Percentiles rank a stretch among this genome's conserved stretches.
Evolutionary conservation across 2,113 vertebrate genomes (phyloP).

Genomic region (Ciconia maguari): DNA sequence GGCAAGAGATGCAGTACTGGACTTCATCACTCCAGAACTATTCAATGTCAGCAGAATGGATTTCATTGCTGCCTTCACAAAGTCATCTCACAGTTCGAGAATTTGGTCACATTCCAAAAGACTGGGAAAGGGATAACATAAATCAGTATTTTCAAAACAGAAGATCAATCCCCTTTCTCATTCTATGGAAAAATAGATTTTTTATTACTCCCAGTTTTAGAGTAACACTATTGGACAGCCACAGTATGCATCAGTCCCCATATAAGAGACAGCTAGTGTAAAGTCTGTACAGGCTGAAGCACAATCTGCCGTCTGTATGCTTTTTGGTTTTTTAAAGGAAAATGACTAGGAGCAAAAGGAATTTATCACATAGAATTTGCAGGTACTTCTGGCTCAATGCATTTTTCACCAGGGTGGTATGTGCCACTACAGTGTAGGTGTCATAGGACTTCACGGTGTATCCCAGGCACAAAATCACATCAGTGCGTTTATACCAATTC

Average conservation of each 20-base stretch:
- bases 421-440: not conserved
- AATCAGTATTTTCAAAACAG: not conserved
- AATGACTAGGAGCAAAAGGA: not conserved
- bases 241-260: not conserved
- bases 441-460: not conserved
- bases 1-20: not conserved
- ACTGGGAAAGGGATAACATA: not conserved
- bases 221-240: not conserved
- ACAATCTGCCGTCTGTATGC: not conserved
- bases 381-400: not conserved
- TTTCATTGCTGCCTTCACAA: not conserved
- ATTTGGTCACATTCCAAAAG: not conserved
- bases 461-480: not conserved
- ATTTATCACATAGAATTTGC: not conserved
- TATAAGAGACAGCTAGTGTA: not conserved
- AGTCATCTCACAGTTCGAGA: rapidly evolving
- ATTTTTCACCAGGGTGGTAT: not conserved
- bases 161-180: not conserved
- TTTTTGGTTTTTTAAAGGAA: not conserved
- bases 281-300: not conserved
- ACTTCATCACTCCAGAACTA: not conserved
- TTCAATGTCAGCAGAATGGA: not conserved
- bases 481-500: rapidly evolving
- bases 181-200: not conserved
- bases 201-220: not conserved